Conservation (phyloP, 2,888 invertebrate species). For the Chrysopilus asiliformis region DNA sequence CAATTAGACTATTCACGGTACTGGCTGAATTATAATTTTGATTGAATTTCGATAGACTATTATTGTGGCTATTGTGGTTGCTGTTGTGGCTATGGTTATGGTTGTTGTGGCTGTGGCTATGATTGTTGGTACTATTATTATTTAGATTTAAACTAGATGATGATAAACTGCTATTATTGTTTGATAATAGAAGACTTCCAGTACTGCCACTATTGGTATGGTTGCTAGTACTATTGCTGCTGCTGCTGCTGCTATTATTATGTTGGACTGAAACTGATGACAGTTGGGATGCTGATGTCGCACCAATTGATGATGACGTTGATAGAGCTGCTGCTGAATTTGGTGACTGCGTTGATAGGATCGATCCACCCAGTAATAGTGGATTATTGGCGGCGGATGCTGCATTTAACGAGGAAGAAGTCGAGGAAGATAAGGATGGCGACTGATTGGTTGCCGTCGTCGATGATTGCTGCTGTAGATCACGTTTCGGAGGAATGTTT, state of each 20-base stretch:
- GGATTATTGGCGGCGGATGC: constrained; percentile 7
- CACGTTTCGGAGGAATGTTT: constrained; percentile 29
- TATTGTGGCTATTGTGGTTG: no score
- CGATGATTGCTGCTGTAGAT: constrained; percentile 5
- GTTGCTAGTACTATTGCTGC: constrained; percentile 4
- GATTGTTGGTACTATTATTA: constrained; percentile 5
- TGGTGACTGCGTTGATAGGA: background rate
- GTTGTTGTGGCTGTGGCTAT: no score
- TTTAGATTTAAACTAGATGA: constrained; percentile 1
- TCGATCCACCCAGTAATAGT: constrained; percentile 2
- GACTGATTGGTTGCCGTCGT: constrained; percentile 3
- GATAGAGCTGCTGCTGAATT: no score
- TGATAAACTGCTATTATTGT: constrained; percentile 1
- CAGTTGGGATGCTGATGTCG: constrained; percentile 18
- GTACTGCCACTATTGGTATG: background rate
- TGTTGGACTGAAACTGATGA: constrained; percentile 30
- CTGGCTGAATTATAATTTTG: no score
- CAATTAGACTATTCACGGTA: no score
- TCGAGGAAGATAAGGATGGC: constrained; percentile 4
- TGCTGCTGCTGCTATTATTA: constrained; percentile 12
- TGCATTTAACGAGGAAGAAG: constrained; percentile 5
- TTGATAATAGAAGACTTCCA: constrained; percentile 2
- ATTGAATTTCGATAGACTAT: constrained; percentile 1
- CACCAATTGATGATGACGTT: constrained; percentile 2
- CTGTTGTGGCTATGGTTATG: no score